Conservation (phyloP, 2,888 invertebrate genomes). For the Papilio protenor region DNA sequence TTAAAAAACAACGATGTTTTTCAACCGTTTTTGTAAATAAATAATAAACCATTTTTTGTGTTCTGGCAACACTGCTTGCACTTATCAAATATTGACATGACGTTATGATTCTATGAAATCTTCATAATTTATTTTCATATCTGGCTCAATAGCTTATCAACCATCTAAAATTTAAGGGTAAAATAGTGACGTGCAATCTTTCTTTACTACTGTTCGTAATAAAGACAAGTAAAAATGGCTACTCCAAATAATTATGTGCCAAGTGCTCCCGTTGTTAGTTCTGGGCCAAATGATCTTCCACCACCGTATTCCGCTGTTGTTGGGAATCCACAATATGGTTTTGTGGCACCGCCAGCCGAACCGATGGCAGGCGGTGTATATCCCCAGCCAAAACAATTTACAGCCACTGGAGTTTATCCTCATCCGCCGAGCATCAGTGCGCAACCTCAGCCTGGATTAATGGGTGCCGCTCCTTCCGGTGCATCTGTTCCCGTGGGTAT, state of each 20-base stretch:
- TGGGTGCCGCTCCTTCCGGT: constrained; percentile 60
- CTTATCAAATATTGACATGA: constrained; percentile 29
- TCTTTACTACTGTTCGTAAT: constrained; percentile 40
- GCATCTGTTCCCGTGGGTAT: constrained; percentile 66
- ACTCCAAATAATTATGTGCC: constrained; percentile 51
- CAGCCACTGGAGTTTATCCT: constrained; percentile 76
- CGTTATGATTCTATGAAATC: constrained; percentile 41
- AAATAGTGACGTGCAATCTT: constrained; percentile 31
- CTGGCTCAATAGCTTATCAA: constrained; percentile 4
- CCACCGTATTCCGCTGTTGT: constrained; percentile 79
- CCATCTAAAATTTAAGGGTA: constrained; percentile 3
- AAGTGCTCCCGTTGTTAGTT: constrained; percentile 57
- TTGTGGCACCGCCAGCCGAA: constrained; percentile 57
- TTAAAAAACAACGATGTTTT: constrained; percentile 4
- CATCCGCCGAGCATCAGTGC: constrained; percentile 66
- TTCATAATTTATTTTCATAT: constrained; percentile 7
- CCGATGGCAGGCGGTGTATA: constrained; percentile 53
- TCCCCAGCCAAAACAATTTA: constrained; percentile 68
- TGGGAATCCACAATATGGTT: constrained; percentile 75
- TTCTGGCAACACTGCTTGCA: constrained; percentile 23
- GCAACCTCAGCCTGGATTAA: constrained; percentile 63
- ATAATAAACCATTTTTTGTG: not conserved
- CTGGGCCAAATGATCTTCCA: constrained; percentile 74
- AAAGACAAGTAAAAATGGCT: constrained; percentile 59
- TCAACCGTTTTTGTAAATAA: not conserved